Base-by-base conservation (phyloP, 2,113 vertebrate species). In the Lagopus leucura region DNA sequence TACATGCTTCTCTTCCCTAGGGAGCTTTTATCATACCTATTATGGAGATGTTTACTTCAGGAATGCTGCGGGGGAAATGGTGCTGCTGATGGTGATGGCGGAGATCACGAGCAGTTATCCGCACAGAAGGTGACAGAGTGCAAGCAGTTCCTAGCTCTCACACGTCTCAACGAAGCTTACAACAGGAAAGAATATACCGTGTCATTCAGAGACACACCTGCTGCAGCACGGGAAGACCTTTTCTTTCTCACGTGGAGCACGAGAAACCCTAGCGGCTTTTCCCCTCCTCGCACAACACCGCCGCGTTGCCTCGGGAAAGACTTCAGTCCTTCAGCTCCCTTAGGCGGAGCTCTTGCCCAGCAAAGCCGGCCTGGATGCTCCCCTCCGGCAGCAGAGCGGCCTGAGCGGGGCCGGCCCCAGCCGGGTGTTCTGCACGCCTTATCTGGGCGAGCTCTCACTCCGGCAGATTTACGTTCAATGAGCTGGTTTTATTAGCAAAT, bases 321-420 rank as follows among this genome's bases (percentile, higher is more conserved):
- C 64, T 82, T 70, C 8, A 54, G 18, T 60, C 48, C 61, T 94
- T 38, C 38, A 38, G 66, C 47, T 86, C 97, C 97, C 85, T 89
- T 97, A 98, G 97, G 82, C 97, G 97, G 98, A 94, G 96, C 96
- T 95, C 95, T 97, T 89, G 97, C n/a, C 92, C 96, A 96, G 95
- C 91, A 43, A 45, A 97, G 93, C 14, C 16, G 77, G 72, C 6
- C 25, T 5, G 11, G n/a, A n/a, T 19, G 36, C 45, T 5, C 8
- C 67, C 50, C 63, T 32, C 54, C 28, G 6, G 10, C 72, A 69
- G 58, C 18, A 74, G 45, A 12, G 42, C 38, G 12, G 17, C 11
- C 87, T 47, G 74, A 13, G 27, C 64, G 42, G 13, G 13, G 30
- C 20, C 20, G 38, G 50, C 2, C 9, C 40, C 95, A 38, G 81